Evolutionary conservation across 2,888 invertebrate genomes (phyloP).

Genomic region (Dasysyrphus tricinctus): DNA sequence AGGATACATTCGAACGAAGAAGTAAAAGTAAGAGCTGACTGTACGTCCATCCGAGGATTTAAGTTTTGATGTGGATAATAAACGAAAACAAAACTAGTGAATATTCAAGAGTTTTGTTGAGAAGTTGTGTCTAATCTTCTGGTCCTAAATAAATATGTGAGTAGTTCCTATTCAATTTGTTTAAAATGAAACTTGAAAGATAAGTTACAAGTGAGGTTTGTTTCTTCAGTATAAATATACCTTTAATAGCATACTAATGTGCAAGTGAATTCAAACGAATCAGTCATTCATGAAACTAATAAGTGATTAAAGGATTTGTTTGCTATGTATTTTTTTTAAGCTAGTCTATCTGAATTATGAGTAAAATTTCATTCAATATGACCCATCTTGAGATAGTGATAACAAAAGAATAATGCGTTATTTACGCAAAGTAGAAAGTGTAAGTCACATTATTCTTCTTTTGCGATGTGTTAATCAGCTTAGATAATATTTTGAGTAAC

Average conservation of each 20-base stretch:
- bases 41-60: constrained; percentile 23
- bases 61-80: constrained; percentile 48
- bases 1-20: constrained; percentile 17
- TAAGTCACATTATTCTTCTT: too few relatives aligned
- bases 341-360: background rate
- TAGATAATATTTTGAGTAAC: too few relatives aligned
- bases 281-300: background rate
- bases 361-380: too few relatives aligned
- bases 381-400: too few relatives aligned
- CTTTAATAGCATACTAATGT: background rate
- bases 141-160: constrained; percentile 37
- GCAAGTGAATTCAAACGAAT: constrained; percentile 6
- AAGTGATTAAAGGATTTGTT: background rate
- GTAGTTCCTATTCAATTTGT: constrained; percentile 32
- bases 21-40: constrained; percentile 49
- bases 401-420: too few relatives aligned
- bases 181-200: constrained; percentile 8
- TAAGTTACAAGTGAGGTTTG: background rate
- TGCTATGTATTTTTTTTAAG: background rate
- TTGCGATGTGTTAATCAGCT: too few relatives aligned
- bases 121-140: constrained; percentile 36
- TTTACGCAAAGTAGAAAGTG: too few relatives aligned
- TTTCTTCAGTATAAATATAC: background rate
- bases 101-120: constrained; percentile 38
- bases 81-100: constrained; percentile 45